Conservation (phyloP, 1,140 invertebrate species). For the Meloidogyne floridensis region DNA sequence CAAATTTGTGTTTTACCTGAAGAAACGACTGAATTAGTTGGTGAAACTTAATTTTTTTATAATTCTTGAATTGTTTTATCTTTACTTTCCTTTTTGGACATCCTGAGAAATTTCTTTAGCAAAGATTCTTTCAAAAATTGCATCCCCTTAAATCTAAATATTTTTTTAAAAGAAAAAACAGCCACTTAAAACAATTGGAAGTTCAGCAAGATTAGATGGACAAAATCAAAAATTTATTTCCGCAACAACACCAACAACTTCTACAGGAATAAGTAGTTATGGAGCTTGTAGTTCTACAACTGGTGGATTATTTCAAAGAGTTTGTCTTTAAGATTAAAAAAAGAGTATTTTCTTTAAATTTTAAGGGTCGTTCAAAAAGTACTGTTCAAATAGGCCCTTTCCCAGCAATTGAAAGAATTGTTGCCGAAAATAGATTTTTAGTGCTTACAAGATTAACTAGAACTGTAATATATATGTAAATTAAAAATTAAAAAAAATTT, state of each 20-base stretch:
- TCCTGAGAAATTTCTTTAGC: too few species aligned
- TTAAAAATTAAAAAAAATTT: background rate
- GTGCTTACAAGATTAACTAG: slow-evolving; percentile 55
- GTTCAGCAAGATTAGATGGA: background rate
- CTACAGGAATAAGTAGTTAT: slow-evolving; percentile 2
- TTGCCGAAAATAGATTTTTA: slow-evolving; percentile 61
- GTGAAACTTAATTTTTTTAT: background rate
- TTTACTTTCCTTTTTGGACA: too few species aligned
- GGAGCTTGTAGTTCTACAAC: background rate
- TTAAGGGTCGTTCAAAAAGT: slow-evolving; percentile 18
- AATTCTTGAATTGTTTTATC: too few species aligned
- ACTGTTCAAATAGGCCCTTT: slow-evolving; percentile 59
- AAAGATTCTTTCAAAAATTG: too few species aligned
- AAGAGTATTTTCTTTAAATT: background rate
- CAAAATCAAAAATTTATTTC: background rate
- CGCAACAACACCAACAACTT: background rate
- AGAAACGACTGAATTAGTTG: background rate
- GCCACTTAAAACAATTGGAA: background rate
- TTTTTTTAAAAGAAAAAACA: background rate
- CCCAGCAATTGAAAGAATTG: slow-evolving; percentile 61
- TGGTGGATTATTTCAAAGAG: background rate
- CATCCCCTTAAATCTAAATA: background rate
- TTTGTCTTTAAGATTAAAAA: background rate
- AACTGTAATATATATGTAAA: slow-evolving; percentile 45
- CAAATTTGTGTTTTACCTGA: background rate